Conservation (phyloP, 2,113 vertebrate genomes). For the Pipra filicauda region DNA sequence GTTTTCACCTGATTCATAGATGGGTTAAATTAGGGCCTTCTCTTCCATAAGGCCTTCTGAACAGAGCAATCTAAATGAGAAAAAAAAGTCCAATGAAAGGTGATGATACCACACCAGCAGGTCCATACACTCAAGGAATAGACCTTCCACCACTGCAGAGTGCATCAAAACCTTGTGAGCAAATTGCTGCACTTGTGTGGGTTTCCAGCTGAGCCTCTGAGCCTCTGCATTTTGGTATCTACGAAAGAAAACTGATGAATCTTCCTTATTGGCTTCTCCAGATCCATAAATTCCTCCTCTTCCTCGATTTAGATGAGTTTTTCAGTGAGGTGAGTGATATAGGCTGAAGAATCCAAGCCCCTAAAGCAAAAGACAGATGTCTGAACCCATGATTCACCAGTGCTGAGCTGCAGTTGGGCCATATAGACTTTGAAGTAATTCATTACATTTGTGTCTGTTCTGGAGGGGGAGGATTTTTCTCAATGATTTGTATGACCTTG, state of each 20-base stretch:
- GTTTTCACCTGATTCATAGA: not conserved
- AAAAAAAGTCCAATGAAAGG: not conserved
- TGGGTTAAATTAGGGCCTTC: not conserved
- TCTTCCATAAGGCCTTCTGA: not conserved
- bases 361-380: not conserved
- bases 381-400: not conserved
- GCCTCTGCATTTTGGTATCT: not conserved
- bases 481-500: constrained; percentile 69
- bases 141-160: fast-evolving
- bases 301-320: not conserved
- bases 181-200: not conserved
- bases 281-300: not conserved
- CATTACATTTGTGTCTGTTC: constrained; percentile 39
- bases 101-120: fast-evolving
- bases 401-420: not conserved
- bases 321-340: not conserved
- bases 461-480: constrained; percentile 22
- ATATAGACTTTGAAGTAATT: constrained; percentile 26
- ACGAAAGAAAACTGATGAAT: not conserved
- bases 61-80: not conserved
- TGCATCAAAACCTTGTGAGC: not conserved
- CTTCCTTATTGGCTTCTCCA: not conserved
- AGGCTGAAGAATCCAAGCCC: not conserved
- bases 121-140: not conserved
- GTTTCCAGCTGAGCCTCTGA: fast-evolving